phyloP scores from a whole-genome alignment of 2,797 vertebrate genomes.

The Erpetoichthys calabaricus region DNA sequence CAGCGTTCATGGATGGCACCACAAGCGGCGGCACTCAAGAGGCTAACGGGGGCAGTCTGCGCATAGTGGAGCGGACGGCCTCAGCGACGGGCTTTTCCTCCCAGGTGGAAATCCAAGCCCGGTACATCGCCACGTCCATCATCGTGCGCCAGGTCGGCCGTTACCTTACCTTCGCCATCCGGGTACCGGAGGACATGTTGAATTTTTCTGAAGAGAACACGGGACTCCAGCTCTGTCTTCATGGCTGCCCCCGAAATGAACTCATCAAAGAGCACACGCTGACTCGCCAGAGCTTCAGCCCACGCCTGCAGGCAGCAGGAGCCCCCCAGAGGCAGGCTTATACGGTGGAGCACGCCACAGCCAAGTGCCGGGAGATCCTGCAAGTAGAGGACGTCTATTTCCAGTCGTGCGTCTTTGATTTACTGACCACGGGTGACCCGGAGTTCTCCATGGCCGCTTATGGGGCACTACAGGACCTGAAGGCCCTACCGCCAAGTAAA shows the following conservation, averaged over 20 bases:
- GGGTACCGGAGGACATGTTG: slow-evolving; percentile 58
- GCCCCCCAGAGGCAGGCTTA: slow-evolving; percentile 43
- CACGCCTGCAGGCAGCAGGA: slow-evolving; percentile 24
- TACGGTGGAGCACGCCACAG: slow-evolving; percentile 53
- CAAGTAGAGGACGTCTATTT: slow-evolving; percentile 70
- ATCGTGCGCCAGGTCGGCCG: slow-evolving; percentile 59
- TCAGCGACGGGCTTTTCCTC: slow-evolving; percentile 22
- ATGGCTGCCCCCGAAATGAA: slow-evolving; percentile 61
- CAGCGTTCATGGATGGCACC: slow-evolving; percentile 60
- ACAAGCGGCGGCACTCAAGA: slow-evolving; percentile 27
- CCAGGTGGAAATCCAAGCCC: slow-evolving; percentile 61
- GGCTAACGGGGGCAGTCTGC: slow-evolving; percentile 50
- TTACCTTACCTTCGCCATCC: slow-evolving; percentile 68
- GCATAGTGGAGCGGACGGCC: slow-evolving; percentile 40
- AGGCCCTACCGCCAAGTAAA: slow-evolving; percentile 58
- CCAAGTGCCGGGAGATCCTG: slow-evolving; percentile 57
- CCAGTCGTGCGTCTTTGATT: slow-evolving; percentile 68
- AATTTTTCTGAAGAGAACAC: slow-evolving; percentile 46
- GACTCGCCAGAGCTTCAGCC: slow-evolving; percentile 37
- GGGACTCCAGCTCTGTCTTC: slow-evolving; percentile 61
- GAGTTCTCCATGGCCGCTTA: slow-evolving; percentile 66
- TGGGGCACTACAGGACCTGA: slow-evolving; percentile 61
- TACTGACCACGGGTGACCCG: slow-evolving; percentile 61
- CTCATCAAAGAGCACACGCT: slow-evolving; percentile 64
- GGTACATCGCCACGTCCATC: slow-evolving; percentile 57